Evolutionary conservation across 2,113 vertebrate species (phyloP).

Genomic region (Eptatretus burgeri): DNA sequence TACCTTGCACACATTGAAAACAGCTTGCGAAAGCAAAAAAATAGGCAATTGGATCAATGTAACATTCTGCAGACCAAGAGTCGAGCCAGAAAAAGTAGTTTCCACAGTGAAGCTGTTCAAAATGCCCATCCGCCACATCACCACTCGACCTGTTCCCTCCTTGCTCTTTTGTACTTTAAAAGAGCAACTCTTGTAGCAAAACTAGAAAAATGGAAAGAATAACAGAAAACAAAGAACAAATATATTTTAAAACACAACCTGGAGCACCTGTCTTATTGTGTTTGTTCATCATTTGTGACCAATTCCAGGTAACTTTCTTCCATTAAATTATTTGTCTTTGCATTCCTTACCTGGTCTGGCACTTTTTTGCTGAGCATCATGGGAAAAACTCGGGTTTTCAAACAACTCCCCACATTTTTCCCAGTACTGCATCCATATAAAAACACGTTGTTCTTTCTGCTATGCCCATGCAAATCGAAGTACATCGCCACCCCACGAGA

Average conservation of each 20-base stretch:
- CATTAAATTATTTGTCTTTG: too few species aligned
- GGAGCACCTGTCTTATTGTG: too few species aligned
- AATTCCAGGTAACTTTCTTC: too few species aligned
- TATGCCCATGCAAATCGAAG: slow-evolving; percentile 33
- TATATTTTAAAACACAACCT: not conserved
- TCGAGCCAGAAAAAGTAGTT: slow-evolving; percentile 46
- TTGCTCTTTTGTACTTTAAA: slow-evolving; percentile 25
- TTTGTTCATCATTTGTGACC: too few species aligned
- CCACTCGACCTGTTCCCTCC: slow-evolving; percentile 23
- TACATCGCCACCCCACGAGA: slow-evolving; percentile 22
- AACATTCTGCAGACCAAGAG: slow-evolving; percentile 23
- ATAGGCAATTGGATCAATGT: too few species aligned
- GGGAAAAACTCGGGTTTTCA: slow-evolving; percentile 31
- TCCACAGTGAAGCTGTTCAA: slow-evolving; percentile 75
- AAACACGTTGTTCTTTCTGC: slow-evolving; percentile 27
- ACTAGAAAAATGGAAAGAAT: slow-evolving; percentile 15
- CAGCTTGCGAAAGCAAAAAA: too few species aligned
- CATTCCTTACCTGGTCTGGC: slow-evolving; percentile 21
- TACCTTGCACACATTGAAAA: too few species aligned
- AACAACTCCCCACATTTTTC: slow-evolving; percentile 5
- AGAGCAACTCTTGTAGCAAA: slow-evolving; percentile 25
- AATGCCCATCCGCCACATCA: slow-evolving; percentile 39
- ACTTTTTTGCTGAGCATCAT: slow-evolving; percentile 83
- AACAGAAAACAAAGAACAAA: not conserved
- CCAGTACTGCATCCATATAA: slow-evolving; percentile 21